These are phyloP conservation scores for Baronia brevicornis DNA, from an alignment of 2,888 invertebrate genomes.

Conservation along the genomic window DNA sequence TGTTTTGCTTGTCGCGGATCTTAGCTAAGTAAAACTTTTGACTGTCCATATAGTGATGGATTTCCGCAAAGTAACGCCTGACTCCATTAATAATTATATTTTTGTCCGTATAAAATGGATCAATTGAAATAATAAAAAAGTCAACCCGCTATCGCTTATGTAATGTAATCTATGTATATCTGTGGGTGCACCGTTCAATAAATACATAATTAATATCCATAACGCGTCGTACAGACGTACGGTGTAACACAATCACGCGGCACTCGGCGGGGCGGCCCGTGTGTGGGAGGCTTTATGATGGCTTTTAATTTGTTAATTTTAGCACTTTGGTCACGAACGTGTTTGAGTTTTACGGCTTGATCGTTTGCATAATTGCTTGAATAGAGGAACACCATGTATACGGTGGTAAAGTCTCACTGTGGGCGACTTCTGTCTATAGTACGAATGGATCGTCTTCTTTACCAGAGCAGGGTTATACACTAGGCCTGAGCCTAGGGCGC, in stretches of 20 bases:
- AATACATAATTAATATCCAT: slow-evolving; percentile 62
- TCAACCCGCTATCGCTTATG: slow-evolving; percentile 14
- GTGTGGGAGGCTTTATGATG: slow-evolving; percentile 6
- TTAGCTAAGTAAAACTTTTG: too few relatives aligned
- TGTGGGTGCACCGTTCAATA: slow-evolving; percentile 39
- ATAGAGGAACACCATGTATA: slow-evolving; percentile 1
- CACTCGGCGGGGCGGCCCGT: slow-evolving; percentile 11
- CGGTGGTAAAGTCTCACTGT: neutral
- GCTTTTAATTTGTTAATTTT: slow-evolving; percentile 8
- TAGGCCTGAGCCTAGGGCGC: too few relatives aligned
- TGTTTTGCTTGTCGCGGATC: too few relatives aligned
- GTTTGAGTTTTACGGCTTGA: neutral
- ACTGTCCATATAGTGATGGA: too few relatives aligned
- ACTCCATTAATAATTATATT: too few relatives aligned
- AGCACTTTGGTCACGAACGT: slow-evolving; percentile 1
- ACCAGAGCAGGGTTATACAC: too few relatives aligned
- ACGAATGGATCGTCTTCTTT: too few relatives aligned
- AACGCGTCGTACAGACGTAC: slow-evolving; percentile 34
- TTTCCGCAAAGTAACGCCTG: too few relatives aligned
- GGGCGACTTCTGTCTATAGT: neutral
- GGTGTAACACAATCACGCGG: slow-evolving; percentile 44
- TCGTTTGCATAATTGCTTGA: neutral
- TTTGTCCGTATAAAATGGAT: too few relatives aligned
- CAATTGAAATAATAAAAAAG: too few relatives aligned
- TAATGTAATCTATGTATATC: slow-evolving; percentile 8